Conservation (phyloP, 2,888 invertebrate genomes). For the Calameuta pallipes region DNA sequence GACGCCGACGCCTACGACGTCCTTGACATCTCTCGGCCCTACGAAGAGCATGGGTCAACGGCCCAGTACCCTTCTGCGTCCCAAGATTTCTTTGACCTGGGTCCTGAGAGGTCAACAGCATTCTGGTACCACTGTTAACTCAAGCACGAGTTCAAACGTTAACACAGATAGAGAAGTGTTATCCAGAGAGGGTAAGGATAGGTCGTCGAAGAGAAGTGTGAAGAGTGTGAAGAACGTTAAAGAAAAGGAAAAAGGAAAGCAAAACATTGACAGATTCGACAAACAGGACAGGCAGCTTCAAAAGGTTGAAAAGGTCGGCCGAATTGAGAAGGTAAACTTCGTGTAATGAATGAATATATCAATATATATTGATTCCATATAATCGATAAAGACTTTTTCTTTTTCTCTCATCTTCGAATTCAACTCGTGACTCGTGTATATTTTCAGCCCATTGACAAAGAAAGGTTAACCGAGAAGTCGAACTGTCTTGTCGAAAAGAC, state of each 20-base stretch:
- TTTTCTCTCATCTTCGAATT: neutral
- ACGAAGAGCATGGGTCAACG: slow-evolving; percentile 57
- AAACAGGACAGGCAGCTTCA: slow-evolving; percentile 44
- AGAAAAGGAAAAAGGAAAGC: slow-evolving; percentile 41
- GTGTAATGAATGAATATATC: neutral
- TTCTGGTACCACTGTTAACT: slow-evolving; percentile 35
- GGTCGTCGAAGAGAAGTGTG: slow-evolving; percentile 45
- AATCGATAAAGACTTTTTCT: neutral
- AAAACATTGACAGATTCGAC: slow-evolving; percentile 40
- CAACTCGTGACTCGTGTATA: neutral
- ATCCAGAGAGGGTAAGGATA: slow-evolving; percentile 35
- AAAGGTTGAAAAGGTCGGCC: slow-evolving; percentile 39
- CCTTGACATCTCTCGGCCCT: slow-evolving; percentile 26
- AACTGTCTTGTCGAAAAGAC: slow-evolving; percentile 12
- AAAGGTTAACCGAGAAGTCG: slow-evolving; percentile 20
- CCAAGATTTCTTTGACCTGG: slow-evolving; percentile 82
- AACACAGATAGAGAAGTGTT: slow-evolving; percentile 6
- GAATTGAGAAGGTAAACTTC: slow-evolving; percentile 32
- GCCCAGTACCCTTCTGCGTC: slow-evolving; percentile 56
- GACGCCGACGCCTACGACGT: slow-evolving; percentile 28
- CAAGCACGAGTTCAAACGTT: slow-evolving; percentile 52
- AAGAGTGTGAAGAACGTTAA: slow-evolving; percentile 42
- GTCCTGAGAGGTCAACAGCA: slow-evolving; percentile 74
- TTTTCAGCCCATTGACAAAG: slow-evolving; percentile 36
- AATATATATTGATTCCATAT: neutral